These are phyloP conservation scores for Cryptoprocta ferox DNA, from an alignment of 2,797 vertebrate genomes.

Conservation along the genomic window DNA sequence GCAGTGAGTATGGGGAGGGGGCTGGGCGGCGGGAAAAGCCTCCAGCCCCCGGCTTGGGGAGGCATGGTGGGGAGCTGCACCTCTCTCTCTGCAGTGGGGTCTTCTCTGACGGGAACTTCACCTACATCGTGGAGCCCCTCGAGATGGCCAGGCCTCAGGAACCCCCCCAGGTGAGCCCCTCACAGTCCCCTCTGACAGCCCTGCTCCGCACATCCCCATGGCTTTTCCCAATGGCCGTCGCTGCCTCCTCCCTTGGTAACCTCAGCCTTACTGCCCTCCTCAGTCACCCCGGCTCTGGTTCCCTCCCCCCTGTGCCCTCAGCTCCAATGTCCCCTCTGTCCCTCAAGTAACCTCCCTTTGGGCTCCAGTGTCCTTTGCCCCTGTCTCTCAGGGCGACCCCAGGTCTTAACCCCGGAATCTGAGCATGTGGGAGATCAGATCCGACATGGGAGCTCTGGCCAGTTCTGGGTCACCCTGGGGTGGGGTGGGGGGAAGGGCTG, in stretches of 20 bases:
- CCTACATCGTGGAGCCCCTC: slow-evolving; percentile 92
- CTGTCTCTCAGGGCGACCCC: slow-evolving; percentile 61
- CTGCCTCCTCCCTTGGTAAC: slow-evolving; percentile 34
- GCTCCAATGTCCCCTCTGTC: slow-evolving; percentile 75
- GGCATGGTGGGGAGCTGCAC: background rate
- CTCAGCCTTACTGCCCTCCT: slow-evolving; percentile 66
- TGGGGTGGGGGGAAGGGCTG: background rate
- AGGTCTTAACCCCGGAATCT: slow-evolving; percentile 78
- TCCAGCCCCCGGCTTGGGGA: background rate
- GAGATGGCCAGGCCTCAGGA: slow-evolving; percentile 74
- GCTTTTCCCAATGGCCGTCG: background rate
- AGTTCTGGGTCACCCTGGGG: slow-evolving; percentile 66
- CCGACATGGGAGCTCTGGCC: slow-evolving; percentile 70
- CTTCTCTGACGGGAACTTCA: slow-evolving; percentile 94
- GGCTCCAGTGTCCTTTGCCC: slow-evolving; percentile 78
- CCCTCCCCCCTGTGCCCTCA: slow-evolving; percentile 30
- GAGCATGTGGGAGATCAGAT: slow-evolving; percentile 79
- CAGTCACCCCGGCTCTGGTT: slow-evolving; percentile 62
- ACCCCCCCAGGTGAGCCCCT: slow-evolving; percentile 62
- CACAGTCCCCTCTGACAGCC: too few species aligned
- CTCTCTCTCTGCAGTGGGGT: slow-evolving; percentile 89
- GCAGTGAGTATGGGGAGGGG: slow-evolving; percentile 87
- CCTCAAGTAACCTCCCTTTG: slow-evolving; percentile 55
- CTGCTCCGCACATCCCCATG: background rate
- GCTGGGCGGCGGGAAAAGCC: background rate